These are phyloP conservation scores for Todiramphus chloris DNA, from an alignment of 2,113 vertebrate genomes.

Conservation along the genomic window DNA sequence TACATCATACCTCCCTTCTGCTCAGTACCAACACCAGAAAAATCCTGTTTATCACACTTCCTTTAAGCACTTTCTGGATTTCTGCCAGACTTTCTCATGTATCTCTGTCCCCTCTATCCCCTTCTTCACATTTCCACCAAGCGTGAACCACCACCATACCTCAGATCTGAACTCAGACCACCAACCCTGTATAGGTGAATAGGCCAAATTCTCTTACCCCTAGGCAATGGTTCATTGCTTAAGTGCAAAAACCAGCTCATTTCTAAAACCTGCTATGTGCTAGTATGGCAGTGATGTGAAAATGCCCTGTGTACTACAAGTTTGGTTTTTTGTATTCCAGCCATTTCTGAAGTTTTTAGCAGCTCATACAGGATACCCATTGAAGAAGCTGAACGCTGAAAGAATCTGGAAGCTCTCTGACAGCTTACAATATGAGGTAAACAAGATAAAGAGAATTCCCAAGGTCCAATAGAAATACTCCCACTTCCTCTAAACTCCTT, in stretches of 20 bases:
- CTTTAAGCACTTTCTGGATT: not conserved
- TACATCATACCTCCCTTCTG: not conserved
- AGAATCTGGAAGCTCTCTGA: slow-evolving; percentile 55
- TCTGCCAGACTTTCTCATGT: not conserved
- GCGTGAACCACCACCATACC: not conserved
- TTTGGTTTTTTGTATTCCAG: slow-evolving; percentile 41
- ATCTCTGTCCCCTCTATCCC: not conserved
- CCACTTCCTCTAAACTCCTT: not conserved
- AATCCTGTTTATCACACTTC: not conserved
- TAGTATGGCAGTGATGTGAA: not conserved
- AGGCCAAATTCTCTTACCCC: not conserved
- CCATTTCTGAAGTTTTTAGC: slow-evolving; percentile 55
- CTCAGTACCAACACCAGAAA: not conserved
- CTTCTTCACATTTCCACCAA: not conserved
- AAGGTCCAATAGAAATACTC: not conserved
- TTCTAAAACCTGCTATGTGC: not conserved
- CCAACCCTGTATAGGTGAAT: not conserved
- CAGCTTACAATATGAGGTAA: slow-evolving; percentile 65
- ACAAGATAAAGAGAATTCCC: not conserved
- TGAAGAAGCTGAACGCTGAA: slow-evolving; percentile 17
- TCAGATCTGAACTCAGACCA: not conserved
- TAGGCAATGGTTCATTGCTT: not conserved
- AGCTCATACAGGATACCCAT: slow-evolving; percentile 35
- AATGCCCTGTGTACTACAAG: not conserved
- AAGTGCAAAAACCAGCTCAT: not conserved